Evolutionary conservation across 2,888 invertebrate genomes (phyloP).

Genomic region (Eucriotettix oculatus): DNA sequence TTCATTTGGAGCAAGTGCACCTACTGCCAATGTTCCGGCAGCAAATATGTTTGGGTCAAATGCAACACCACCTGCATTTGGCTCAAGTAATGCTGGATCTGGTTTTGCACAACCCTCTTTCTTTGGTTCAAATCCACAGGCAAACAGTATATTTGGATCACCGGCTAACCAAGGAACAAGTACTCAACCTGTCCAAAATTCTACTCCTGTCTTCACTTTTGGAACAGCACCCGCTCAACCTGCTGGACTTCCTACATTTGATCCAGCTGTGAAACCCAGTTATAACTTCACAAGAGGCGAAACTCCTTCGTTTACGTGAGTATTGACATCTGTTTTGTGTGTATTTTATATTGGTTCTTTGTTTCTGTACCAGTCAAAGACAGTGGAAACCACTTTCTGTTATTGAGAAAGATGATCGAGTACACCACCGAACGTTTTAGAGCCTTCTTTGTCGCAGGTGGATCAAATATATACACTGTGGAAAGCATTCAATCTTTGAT

Average conservation of each 20-base stretch:
- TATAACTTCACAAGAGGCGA: constrained; percentile 33
- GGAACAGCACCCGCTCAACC: not conserved
- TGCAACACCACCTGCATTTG: constrained; percentile 1
- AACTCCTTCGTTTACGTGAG: constrained; percentile 30
- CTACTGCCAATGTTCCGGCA: not conserved
- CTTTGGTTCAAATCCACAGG: constrained; percentile 6
- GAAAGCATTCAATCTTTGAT: no score
- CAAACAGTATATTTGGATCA: constrained; percentile 2
- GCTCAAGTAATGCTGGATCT: not conserved
- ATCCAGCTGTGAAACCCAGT: constrained; percentile 27
- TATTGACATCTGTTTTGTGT: constrained; percentile 10
- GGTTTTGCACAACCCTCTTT: constrained; percentile 1
- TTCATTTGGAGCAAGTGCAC: not conserved
- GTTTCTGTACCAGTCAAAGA: no score
- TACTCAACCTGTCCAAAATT: not conserved
- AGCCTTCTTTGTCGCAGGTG: no score
- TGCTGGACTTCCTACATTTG: constrained; percentile 19
- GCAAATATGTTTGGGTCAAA: not conserved
- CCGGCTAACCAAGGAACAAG: not conserved
- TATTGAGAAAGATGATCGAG: no score
- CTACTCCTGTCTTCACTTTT: constrained; percentile 1
- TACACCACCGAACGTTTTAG: no score
- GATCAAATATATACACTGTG: no score
- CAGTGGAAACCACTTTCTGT: no score
- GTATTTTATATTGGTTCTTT: no score